Conservation (phyloP, 2,113 vertebrate genomes). For the human region DNA sequence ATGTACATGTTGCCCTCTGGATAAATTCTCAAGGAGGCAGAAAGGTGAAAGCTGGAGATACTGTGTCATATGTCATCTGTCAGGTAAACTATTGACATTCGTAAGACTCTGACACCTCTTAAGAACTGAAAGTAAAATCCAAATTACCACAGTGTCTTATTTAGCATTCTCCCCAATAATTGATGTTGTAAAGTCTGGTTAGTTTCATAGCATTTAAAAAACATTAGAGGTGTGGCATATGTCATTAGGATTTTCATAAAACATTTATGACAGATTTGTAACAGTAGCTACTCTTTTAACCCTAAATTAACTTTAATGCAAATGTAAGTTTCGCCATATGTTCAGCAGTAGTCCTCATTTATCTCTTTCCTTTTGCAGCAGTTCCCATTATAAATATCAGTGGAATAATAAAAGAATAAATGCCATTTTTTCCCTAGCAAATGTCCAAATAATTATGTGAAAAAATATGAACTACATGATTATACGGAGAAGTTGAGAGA, state of each 20-base stretch:
- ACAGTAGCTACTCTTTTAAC: not conserved
- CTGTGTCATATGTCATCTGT: slow-evolving; percentile 96
- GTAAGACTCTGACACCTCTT: not conserved
- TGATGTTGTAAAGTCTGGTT: not conserved
- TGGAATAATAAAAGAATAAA: slow-evolving; percentile 29
- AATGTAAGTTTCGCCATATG: not conserved
- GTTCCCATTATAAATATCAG: slow-evolving; percentile 34
- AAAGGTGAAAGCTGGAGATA: slow-evolving; percentile 96
- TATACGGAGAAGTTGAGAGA: not conserved
- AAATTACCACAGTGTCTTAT: not conserved
- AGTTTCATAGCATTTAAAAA: slow-evolving; percentile 30
- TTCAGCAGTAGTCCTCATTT: not conserved
- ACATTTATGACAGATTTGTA: not conserved
- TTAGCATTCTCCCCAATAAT: slow-evolving; percentile 25
- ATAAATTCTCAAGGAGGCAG: slow-evolving; percentile 96
- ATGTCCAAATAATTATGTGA: slow-evolving; percentile 43
- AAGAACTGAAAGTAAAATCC: not conserved
- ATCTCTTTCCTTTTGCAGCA: not conserved
- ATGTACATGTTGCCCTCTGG: slow-evolving; percentile 98
- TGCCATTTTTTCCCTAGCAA: not conserved
- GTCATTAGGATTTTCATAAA: slow-evolving; percentile 36
- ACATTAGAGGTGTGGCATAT: not conserved
- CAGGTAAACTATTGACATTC: slow-evolving; percentile 86
- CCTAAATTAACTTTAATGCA: slow-evolving; percentile 28
- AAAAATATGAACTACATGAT: not conserved